Conservation (phyloP, 2,113 vertebrate species). For the Callopanchax toddi region DNA sequence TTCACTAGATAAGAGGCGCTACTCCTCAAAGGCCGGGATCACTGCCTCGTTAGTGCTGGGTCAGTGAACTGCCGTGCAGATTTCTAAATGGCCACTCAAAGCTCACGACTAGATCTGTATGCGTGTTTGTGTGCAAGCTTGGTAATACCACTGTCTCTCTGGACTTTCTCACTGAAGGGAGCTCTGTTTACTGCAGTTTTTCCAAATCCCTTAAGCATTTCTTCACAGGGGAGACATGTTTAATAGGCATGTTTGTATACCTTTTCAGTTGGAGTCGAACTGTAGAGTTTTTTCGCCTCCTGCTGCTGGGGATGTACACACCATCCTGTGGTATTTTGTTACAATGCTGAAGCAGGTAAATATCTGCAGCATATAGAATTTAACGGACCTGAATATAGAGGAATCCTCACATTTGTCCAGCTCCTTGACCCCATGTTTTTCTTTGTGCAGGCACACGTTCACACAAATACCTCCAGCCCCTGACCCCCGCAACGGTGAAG, state of each 20-base stretch:
- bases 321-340: constrained; percentile 38
- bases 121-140: constrained; percentile 18
- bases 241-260: constrained; percentile 48
- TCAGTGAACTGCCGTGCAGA: constrained; percentile 79
- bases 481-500: constrained; percentile 49
- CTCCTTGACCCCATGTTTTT: constrained; percentile 52
- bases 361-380: constrained; percentile 61
- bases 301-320: constrained; percentile 12
- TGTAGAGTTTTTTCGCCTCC: constrained; percentile 22
- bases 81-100: constrained; percentile 77
- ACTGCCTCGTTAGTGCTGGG: constrained; percentile 75
- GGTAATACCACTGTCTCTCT: constrained; percentile 30
- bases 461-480: constrained; percentile 31
- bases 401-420: constrained; percentile 38
- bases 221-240: constrained; percentile 32
- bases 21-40: constrained; percentile 43
- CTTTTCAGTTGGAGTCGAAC: constrained; percentile 22
- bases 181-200: constrained; percentile 52
- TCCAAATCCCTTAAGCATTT: constrained; percentile 31
- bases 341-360: constrained; percentile 59
- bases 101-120: constrained; percentile 40
- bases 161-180: constrained; percentile 56
- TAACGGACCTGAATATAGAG: constrained; percentile 55
- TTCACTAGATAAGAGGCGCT: constrained; percentile 64
- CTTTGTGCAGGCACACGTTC: constrained; percentile 28